A percentile compares a stretch with the other conserved stretches of the same genome.
Evolutionary conservation across 1,140 invertebrate species (phyloP).

Genomic region (Phortica variegata): DNA sequence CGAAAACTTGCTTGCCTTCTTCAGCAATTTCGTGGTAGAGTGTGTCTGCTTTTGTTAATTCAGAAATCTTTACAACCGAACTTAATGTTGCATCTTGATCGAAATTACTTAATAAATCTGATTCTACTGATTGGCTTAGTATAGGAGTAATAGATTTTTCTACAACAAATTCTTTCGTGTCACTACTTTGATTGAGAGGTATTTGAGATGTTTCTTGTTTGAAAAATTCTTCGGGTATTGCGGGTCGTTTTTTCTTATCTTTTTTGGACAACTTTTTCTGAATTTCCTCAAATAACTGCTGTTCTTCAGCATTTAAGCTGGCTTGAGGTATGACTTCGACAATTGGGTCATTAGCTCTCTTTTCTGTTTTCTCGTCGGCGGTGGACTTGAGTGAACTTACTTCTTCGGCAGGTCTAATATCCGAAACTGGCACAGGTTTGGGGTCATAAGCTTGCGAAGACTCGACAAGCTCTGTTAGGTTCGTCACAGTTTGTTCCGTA

Average conservation of each 20-base stretch:
- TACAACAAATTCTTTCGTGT: conserved; percentile 10
- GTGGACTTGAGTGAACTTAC: conserved; percentile 3
- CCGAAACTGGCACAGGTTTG: conserved; percentile 3
- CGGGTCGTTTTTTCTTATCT: conserved; percentile 51
- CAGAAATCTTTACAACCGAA: conserved; percentile 23
- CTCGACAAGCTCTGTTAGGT: conserved; percentile 21
- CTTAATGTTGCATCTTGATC: conserved; percentile 24
- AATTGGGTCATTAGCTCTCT: conserved; percentile 12
- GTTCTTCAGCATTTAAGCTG: conserved; percentile 41
- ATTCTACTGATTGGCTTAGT: not conserved
- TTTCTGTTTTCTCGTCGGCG: not conserved
- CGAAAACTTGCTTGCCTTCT: conserved; percentile 10
- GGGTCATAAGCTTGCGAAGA: conserved; percentile 7
- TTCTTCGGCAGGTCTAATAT: conserved; percentile 3
- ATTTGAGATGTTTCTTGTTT: conserved; percentile 33
- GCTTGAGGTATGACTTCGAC: conserved; percentile 5
- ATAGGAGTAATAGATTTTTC: not conserved
- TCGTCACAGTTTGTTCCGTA: conserved; percentile 23
- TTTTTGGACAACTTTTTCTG: conserved; percentile 52
- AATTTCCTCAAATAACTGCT: conserved; percentile 47
- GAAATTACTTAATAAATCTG: not conserved
- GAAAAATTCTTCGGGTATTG: conserved; percentile 48
- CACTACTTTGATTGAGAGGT: conserved; percentile 20
- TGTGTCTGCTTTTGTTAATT: conserved; percentile 24
- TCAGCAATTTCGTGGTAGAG: conserved; percentile 15